Conservation (phyloP, 2,888 invertebrate species). For the Lepidonotus clava region DNA sequence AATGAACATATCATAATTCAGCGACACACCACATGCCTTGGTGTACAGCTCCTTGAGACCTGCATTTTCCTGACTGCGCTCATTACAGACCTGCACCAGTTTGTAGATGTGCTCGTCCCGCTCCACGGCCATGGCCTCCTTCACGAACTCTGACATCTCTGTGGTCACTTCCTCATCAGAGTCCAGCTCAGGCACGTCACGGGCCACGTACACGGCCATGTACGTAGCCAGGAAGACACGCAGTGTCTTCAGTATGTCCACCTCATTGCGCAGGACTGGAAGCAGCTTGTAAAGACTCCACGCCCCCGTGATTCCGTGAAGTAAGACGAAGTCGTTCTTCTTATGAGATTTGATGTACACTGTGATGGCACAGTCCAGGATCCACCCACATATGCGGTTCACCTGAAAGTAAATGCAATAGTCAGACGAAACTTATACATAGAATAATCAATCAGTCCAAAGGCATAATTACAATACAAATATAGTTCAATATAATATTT, state of each 20-base stretch:
- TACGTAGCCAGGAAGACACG: not conserved
- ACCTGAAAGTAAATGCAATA: not conserved
- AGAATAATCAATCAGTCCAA: too few species aligned
- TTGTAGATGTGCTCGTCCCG: conserved; percentile 25
- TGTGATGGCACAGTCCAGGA: not conserved
- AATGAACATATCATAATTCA: not conserved
- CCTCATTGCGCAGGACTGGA: not conserved
- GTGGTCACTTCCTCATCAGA: not conserved
- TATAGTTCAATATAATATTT: too few species aligned
- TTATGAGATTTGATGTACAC: not conserved
- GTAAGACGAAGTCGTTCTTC: not conserved
- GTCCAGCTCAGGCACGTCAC: not conserved
- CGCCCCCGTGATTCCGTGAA: not conserved
- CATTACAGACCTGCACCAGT: conserved; percentile 16
- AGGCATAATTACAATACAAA: too few species aligned
- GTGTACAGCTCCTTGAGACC: not conserved
- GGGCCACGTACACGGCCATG: not conserved
- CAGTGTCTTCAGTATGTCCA: not conserved
- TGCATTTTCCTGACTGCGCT: not conserved
- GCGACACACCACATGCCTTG: not conserved
- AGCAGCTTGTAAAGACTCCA: conserved; percentile 1
- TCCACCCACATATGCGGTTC: not conserved
- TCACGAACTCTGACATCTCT: not conserved
- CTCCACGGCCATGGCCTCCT: not conserved
- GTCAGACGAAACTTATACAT: too few species aligned